Evolutionary conservation across 2,113 vertebrate genomes (phyloP).

Genomic region (Catharus minimus): DNA sequence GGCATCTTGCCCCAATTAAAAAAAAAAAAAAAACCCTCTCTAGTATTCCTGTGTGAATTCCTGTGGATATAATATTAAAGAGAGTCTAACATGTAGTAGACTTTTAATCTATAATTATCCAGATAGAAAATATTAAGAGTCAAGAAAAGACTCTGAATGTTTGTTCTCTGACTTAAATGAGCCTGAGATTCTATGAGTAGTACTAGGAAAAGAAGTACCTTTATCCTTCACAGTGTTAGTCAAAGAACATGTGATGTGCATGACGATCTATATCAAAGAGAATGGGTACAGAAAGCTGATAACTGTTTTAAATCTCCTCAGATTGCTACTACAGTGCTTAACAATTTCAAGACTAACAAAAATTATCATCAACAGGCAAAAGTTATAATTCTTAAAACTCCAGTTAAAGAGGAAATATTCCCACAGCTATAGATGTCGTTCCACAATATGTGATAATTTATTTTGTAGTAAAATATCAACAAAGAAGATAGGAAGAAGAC

Average conservation of each 20-base stretch:
- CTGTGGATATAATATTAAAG: neutral
- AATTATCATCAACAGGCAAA: neutral
- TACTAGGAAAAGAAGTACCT: neutral
- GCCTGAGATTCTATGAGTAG: neutral
- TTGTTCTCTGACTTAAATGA: neutral
- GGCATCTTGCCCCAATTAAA: neutral
- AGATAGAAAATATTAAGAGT: neutral
- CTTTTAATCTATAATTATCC: neutral
- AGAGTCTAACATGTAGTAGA: neutral
- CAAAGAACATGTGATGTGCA: neutral
- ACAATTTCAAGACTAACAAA: neutral
- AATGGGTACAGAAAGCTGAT: neutral
- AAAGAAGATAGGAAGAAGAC: neutral
- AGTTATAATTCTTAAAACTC: neutral
- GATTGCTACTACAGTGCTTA: neutral
- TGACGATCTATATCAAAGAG: neutral
- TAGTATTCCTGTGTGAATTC: neutral
- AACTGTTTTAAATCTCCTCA: neutral
- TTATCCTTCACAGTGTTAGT: neutral
- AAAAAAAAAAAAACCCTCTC: neutral
- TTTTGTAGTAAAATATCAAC: neutral
- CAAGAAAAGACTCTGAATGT: neutral
- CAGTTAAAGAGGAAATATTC: neutral
- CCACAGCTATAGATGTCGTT: neutral
- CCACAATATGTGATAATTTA: neutral